Base-by-base conservation (phyloP, 2,113 vertebrate species). In the Polypterus bichir region DNA sequence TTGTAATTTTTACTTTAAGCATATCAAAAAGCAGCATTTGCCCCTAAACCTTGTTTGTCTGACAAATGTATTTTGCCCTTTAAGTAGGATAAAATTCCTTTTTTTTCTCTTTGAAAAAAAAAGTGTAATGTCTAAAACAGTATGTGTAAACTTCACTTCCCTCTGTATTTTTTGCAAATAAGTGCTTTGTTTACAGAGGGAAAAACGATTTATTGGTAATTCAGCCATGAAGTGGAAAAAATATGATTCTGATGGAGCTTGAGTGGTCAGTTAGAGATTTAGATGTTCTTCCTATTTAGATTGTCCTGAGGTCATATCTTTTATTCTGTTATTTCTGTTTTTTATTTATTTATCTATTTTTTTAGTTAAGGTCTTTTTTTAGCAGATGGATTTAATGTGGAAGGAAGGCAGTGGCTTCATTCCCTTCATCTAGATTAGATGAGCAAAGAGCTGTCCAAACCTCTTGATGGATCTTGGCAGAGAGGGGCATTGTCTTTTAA, bases 201-300 rank as follows among this genome's bases (percentile, higher is more conserved):
- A 60, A 75, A 70, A 71, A 68, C 68, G 73, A 70, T 79, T 78
- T 67, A 79, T 74, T 69, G 78, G 75, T 71, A 83, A 86, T 79
- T 78, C 79, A 81, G 78, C 80, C 83, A 78, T 83, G 81, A 85
- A 82, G 81, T 85, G 81, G 80, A 83, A 85, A 79, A 79, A 83
- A 85, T 79, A 79, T 77, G 79, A 82, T 72, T 78, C 71, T 86
- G 82, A 84, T 80, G 72, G 76, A 79, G 77, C 66, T 46, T 82
- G 82, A 83, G 75, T 77, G 86, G 79, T 81, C 84, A 85, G 83
- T 84, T 80, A 79, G 77, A 76, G 74, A 79, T 69, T 77, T 73
- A 75, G 67, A 76, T 76, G 77, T 76, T 70, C 64, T 64, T 71
- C 73, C 60, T 67, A 69, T 81, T 79, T 77, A 75, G 62, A 75